Percentiles rank a stretch among this genome's conserved stretches.
Evolutionary conservation across 2,113 vertebrate genomes (phyloP).

Genomic region (Chiloscyllium plagiosum): DNA sequence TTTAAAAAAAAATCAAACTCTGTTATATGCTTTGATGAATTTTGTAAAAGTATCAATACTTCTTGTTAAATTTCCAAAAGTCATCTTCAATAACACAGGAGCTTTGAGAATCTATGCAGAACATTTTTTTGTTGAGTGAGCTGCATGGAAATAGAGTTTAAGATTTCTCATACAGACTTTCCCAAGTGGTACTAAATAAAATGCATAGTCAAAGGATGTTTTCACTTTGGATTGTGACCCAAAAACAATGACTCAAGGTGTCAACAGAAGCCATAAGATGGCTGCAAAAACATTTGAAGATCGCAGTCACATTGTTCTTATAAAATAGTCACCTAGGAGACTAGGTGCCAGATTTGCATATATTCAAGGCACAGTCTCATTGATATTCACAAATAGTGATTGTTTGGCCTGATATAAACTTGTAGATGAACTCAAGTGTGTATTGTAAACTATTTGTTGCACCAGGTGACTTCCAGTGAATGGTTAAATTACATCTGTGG

Average conservation of each 20-base stretch:
- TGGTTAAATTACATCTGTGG: not conserved
- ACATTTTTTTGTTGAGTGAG: not conserved
- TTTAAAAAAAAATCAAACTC: not conserved
- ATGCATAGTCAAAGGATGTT: not conserved
- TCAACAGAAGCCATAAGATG: not conserved
- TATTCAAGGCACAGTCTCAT: not conserved
- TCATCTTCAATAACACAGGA: not conserved
- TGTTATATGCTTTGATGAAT: not conserved
- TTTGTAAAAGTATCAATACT: not conserved
- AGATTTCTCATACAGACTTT: not conserved
- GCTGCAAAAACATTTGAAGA: not conserved
- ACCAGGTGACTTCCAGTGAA: slow-evolving; percentile 20
- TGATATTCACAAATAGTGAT: slow-evolving; percentile 11
- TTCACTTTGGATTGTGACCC: not conserved
- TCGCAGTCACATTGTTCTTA: not conserved
- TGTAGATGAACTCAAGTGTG: slow-evolving; percentile 27
- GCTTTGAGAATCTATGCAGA: not conserved
- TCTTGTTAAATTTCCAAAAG: not conserved
- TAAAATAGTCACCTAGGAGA: slow-evolving; percentile 12
- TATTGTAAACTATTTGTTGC: slow-evolving; percentile 19
- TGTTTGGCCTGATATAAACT: slow-evolving; percentile 27
- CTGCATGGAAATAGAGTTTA: not conserved
- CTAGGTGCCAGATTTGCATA: not conserved
- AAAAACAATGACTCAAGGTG: not conserved
- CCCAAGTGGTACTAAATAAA: not conserved